These are phyloP conservation scores for Forbesichthys papilliferus DNA, from an alignment of 2,113 vertebrate genomes.

Conservation along the genomic window DNA sequence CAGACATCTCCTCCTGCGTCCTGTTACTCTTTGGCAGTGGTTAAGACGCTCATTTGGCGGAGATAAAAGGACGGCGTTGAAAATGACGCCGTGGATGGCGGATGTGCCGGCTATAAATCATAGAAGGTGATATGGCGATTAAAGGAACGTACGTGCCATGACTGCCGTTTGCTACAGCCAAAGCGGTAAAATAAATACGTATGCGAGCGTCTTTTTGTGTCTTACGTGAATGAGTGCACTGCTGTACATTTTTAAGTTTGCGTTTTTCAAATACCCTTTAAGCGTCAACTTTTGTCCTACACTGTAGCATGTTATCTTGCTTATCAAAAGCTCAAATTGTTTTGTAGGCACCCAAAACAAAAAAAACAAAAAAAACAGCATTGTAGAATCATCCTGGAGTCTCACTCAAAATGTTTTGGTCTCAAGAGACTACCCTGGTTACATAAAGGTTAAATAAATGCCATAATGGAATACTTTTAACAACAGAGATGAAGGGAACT, in stretches of 20 bases:
- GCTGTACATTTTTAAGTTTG: too few relatives aligned
- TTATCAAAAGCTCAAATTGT: too few relatives aligned
- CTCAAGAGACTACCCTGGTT: too few relatives aligned
- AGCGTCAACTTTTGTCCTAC: too few relatives aligned
- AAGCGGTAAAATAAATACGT: constrained; percentile 83
- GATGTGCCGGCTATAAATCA: constrained; percentile 89
- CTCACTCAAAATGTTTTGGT: too few relatives aligned
- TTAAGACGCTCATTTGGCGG: constrained; percentile 85
- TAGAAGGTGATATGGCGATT: constrained; percentile 79
- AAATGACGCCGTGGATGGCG: constrained; percentile 58
- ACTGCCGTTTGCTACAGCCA: constrained; percentile 73
- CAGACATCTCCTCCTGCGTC: constrained; percentile 92
- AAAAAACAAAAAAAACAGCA: too few relatives aligned
- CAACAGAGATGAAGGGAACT: background rate
- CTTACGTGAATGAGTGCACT: background rate
- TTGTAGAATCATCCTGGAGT: too few relatives aligned
- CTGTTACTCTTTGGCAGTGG: constrained; percentile 90
- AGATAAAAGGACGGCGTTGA: constrained; percentile 76
- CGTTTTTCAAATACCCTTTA: too few relatives aligned
- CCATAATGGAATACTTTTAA: background rate
- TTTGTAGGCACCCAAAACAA: too few relatives aligned
- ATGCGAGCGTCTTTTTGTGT: background rate
- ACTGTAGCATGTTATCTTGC: too few relatives aligned
- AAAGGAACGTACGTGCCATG: constrained; percentile 80
- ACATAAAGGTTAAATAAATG: too few relatives aligned